Evolutionary conservation across 2,888 invertebrate genomes (phyloP), one percentile per base, ranked within the genome.

Genomic region (Macropis europaea): DNA sequence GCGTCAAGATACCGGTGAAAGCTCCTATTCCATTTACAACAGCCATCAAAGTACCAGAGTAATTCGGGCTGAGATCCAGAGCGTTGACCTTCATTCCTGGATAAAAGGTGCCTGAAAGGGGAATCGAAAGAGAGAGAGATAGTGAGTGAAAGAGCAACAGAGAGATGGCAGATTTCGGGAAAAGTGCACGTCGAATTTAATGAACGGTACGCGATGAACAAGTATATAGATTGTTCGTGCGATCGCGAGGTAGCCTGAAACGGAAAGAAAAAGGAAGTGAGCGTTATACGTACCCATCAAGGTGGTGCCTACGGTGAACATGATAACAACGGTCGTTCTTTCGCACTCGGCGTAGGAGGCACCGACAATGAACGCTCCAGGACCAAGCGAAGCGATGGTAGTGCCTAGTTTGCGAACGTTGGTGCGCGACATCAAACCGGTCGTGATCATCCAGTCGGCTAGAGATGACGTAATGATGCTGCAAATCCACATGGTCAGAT

Each of bases 1-100:
- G 94, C 0, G 94, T 93, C 22, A 95, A 90, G 79, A 95, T 94
- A 36, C 95, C 95, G 0, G 94, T 93, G 15, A 94, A 91, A 0
- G 95, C 94, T 13, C 94, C 95, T 45, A 94, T 93, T 0, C 95
- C 95, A 63, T 91, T 91, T 0, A 90, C 90, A 2, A 91, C 67
- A 0, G 91, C 91, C 91, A 91, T 91, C 17, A 91, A 70, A 0
- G 90, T 90, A 1, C 91, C 91, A 0, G 91, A 91, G 66, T 91
- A 91, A 77, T 91, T 91, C 0, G 91, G 91, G 72, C 90, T 90
- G 1, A 91, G 85, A 79, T 91, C 91, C 17, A 91, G 81, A 0
- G 90, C 90, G 79, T 91, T 91, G 1, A 91, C 91, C 76, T 91
- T 91, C 88, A 91, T 90, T 3, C 91, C 91, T 3, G 91, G 91